A percentile compares a stretch with the other conserved stretches of the same genome.
Conservation (phyloP, 1,140 invertebrate genomes). For the Andricus grossulariae region DNA sequence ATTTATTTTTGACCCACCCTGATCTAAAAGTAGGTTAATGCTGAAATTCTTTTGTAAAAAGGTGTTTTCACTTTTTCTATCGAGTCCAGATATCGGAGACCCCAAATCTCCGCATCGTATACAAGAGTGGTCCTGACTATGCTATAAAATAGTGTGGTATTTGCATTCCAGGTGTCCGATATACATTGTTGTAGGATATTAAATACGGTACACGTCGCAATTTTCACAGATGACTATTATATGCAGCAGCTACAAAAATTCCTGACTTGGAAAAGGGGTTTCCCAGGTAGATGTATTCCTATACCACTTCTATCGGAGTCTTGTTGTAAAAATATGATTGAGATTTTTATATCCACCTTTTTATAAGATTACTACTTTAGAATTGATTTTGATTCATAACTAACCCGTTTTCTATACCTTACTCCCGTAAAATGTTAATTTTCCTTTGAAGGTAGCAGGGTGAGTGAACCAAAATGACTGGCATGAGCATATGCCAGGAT, state of each 20-base stretch:
- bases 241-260: neutral
- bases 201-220: neutral
- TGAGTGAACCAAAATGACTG: neutral
- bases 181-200: neutral
- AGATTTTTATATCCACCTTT: neutral
- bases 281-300: neutral
- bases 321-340: neutral
- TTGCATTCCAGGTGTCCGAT: too few species aligned
- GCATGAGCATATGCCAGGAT: neutral
- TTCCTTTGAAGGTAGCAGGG: neutral
- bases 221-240: neutral
- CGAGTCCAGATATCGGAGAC: neutral
- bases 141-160: neutral
- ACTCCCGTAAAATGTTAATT: neutral
- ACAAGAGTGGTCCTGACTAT: neutral
- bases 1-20: too few species aligned
- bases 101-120: neutral
- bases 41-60: too few species aligned
- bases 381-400: neutral
- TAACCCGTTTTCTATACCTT: neutral
- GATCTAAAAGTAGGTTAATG: too few species aligned
- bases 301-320: neutral
- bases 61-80: neutral
- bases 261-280: neutral
- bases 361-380: too few species aligned